Conservation (phyloP, 2,113 vertebrate genomes). For the Caracal caracal region DNA sequence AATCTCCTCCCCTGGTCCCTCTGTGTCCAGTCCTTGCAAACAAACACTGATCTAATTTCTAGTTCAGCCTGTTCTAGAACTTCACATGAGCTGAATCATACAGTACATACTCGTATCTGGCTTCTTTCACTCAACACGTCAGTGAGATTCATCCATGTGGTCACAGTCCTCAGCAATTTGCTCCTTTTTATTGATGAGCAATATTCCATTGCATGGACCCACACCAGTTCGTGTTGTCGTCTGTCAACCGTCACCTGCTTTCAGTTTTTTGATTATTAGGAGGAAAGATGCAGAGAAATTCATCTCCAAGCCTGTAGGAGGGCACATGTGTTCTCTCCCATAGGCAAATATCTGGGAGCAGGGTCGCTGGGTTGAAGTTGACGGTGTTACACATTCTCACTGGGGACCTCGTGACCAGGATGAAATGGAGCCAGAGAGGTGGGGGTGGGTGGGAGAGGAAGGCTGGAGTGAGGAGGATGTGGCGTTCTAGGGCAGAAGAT, state of each 20-base stretch:
- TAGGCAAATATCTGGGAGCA: background rate
- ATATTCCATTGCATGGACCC: background rate
- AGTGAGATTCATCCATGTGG: background rate
- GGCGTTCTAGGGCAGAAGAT: background rate
- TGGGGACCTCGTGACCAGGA: background rate
- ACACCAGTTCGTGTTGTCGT: background rate
- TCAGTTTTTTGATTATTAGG: background rate
- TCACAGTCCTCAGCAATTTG: background rate
- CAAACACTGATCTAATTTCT: background rate
- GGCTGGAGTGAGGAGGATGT: background rate
- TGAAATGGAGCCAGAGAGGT: background rate
- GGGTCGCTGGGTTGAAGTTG: background rate
- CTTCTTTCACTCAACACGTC: background rate
- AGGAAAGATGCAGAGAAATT: background rate
- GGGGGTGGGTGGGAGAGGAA: rapidly evolving
- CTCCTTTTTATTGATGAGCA: background rate
- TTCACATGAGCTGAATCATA: background rate
- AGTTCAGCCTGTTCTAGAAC: background rate
- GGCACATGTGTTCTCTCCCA: background rate
- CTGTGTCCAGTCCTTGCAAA: background rate
- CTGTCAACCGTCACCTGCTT: background rate
- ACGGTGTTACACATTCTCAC: background rate
- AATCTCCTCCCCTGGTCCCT: background rate
- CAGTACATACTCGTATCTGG: background rate
- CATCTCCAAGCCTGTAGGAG: background rate